Percentiles rank a stretch among this genome's conserved stretches.
Conservation (phyloP, 2,888 invertebrate genomes). For the Sphaerophoria rueppellii region DNA sequence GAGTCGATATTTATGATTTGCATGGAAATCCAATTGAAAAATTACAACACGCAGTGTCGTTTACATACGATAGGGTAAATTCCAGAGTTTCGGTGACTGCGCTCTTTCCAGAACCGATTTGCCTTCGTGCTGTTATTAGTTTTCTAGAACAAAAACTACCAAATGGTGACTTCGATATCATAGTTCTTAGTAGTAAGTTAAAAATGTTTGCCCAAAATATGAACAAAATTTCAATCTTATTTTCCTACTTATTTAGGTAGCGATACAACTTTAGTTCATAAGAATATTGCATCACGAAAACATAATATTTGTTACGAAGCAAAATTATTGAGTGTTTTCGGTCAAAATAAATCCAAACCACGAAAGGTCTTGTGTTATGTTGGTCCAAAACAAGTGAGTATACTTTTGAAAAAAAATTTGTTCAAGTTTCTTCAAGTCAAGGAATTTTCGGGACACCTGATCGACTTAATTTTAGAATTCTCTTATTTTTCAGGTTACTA, state of each 20-base stretch:
- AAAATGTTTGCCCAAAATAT: neutral
- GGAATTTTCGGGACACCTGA: slow-evolving; percentile 62
- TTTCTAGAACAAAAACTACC: slow-evolving; percentile 89
- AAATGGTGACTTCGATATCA: slow-evolving; percentile 95
- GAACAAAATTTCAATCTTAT: neutral
- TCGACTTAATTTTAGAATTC: slow-evolving; percentile 77
- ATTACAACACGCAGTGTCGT: slow-evolving; percentile 84
- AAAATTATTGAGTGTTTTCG: slow-evolving; percentile 85
- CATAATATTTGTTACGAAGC: slow-evolving; percentile 95
- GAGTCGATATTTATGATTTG: slow-evolving; percentile 85
- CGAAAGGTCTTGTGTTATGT: slow-evolving; percentile 95
- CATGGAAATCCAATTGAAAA: slow-evolving; percentile 84
- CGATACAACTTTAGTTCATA: slow-evolving; percentile 92
- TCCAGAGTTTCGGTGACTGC: slow-evolving; percentile 90
- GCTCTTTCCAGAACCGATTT: slow-evolving; percentile 90
- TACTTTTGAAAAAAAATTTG: slow-evolving; percentile 1
- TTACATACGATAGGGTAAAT: slow-evolving; percentile 90
- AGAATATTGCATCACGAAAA: slow-evolving; percentile 92
- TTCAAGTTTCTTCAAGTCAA: neutral
- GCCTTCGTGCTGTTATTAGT: slow-evolving; percentile 91
- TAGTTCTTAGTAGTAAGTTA: slow-evolving; percentile 92
- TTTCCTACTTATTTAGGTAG: slow-evolving; percentile 83
- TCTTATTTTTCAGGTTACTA: slow-evolving; percentile 85
- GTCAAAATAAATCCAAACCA: slow-evolving; percentile 85
- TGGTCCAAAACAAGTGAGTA: slow-evolving; percentile 90